phyloP scores from a whole-genome alignment of 2,888 invertebrate species.

The Apamea sordens region DNA sequence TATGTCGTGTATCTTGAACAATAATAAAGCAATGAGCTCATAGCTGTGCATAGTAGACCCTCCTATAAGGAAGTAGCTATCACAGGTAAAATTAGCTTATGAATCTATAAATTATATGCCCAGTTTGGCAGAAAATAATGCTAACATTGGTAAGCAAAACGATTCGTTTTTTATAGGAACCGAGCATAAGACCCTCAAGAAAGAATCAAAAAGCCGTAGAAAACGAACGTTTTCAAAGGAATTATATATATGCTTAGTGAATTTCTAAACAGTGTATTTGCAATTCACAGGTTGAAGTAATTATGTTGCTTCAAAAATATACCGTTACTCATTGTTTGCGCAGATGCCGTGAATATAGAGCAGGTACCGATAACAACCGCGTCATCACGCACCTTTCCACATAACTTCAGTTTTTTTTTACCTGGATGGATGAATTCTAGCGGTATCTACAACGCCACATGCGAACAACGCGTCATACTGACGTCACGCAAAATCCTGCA shows the following conservation, averaged over 20 bases:
- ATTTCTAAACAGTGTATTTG: conserved; percentile 38
- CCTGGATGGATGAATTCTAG: not conserved
- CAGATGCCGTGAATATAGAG: conserved; percentile 63
- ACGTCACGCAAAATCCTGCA: too few relatives aligned
- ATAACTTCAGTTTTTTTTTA: not conserved
- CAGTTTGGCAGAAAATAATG: not conserved
- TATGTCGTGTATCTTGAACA: not conserved
- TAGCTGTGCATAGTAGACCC: not conserved
- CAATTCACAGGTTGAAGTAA: conserved; percentile 20
- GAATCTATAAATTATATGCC: not conserved
- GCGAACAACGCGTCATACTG: too few relatives aligned
- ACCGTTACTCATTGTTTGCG: conserved; percentile 63
- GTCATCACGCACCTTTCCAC: not conserved
- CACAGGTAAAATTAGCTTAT: not conserved
- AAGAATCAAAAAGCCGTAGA: conserved; percentile 25
- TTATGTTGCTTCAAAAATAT: conserved; percentile 48
- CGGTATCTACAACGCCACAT: too few relatives aligned
- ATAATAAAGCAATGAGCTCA: too few relatives aligned
- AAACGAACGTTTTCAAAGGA: conserved; percentile 16
- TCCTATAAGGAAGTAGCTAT: not conserved
- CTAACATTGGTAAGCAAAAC: not conserved
- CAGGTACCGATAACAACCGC: conserved; percentile 38
- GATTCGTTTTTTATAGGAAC: not conserved
- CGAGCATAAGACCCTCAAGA: not conserved
- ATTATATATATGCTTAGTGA: conserved; percentile 17